Percentiles rank a stretch among this genome's conserved stretches.
Evolutionary conservation across 2,797 vertebrate species (phyloP).

Genomic region (Agapornis canus): DNA sequence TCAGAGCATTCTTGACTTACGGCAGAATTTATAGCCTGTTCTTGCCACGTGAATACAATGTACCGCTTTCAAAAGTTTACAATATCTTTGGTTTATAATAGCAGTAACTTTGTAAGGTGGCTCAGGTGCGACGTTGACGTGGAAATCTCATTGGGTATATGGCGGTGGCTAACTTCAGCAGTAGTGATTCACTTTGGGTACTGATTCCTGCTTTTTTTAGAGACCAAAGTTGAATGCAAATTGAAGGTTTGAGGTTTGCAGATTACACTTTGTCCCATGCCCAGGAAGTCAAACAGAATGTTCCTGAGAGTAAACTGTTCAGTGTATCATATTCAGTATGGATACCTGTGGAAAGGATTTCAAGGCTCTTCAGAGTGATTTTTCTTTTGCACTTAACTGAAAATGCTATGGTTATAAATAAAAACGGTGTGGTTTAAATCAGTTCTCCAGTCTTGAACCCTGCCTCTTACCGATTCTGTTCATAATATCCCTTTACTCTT

Average conservation of each 20-base stretch:
- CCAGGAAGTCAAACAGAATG: background rate
- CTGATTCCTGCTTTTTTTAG: background rate
- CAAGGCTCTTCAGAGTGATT: background rate
- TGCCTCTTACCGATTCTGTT: background rate
- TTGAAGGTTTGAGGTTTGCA: background rate
- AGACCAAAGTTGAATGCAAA: background rate
- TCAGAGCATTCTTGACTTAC: background rate
- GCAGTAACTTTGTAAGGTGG: background rate
- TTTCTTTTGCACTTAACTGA: background rate
- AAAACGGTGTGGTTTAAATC: background rate
- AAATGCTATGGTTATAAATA: background rate
- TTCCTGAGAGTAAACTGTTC: background rate
- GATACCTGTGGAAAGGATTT: background rate
- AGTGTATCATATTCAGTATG: accelerated
- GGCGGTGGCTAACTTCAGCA: background rate
- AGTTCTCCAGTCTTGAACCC: background rate
- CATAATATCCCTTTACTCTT: constrained; percentile 8
- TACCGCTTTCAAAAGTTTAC: background rate
- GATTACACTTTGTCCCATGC: background rate
- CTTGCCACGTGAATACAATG: background rate
- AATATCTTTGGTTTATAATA: background rate
- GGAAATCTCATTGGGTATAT: background rate
- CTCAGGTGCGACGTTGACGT: accelerated
- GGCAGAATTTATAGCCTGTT: background rate
- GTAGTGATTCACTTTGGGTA: background rate